phyloP scores from a whole-genome alignment of 2,797 vertebrate genomes.

The Paratrypauchen microcephalus region DNA sequence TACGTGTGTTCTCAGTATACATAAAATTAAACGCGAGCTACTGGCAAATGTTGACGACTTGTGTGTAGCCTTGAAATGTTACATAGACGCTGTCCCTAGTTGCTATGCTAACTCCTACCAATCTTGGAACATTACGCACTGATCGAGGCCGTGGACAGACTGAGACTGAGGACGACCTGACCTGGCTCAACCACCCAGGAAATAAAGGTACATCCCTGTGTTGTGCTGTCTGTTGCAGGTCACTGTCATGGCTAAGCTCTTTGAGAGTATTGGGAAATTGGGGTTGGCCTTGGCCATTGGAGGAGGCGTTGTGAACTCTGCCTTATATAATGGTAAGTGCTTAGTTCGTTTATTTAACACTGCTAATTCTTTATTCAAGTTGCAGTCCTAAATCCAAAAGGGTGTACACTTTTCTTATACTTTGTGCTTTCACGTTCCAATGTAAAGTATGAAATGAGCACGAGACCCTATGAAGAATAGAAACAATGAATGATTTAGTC shows the following conservation, averaged over 20 bases:
- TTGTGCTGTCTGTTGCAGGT: constrained; percentile 16
- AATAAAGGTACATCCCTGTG: background rate
- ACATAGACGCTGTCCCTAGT: constrained; percentile 24
- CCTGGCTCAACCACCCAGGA: background rate
- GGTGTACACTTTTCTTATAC: background rate
- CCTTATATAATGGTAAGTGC: constrained; percentile 92
- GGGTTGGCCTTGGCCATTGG: constrained; percentile 89
- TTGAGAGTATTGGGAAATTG: constrained; percentile 92
- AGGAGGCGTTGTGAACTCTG: constrained; percentile 92
- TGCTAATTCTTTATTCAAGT: background rate
- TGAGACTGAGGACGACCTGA: constrained; percentile 8
- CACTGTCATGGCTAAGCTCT: constrained; percentile 84
- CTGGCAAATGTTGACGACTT: background rate
- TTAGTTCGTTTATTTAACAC: background rate
- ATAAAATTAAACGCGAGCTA: background rate
- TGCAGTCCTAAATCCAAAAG: too few species aligned
- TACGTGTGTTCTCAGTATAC: fast-evolving
- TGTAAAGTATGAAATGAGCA: too few species aligned
- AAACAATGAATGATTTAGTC: too few species aligned
- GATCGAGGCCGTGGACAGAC: constrained; percentile 44
- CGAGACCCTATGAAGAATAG: too few species aligned
- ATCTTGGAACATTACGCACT: constrained; percentile 35
- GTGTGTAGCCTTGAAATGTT: background rate
- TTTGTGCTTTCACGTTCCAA: background rate
- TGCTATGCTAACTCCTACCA: constrained; percentile 36